phyloP scores from a whole-genome alignment of 2,113 vertebrate genomes.

The Pedionomus torquatus region DNA sequence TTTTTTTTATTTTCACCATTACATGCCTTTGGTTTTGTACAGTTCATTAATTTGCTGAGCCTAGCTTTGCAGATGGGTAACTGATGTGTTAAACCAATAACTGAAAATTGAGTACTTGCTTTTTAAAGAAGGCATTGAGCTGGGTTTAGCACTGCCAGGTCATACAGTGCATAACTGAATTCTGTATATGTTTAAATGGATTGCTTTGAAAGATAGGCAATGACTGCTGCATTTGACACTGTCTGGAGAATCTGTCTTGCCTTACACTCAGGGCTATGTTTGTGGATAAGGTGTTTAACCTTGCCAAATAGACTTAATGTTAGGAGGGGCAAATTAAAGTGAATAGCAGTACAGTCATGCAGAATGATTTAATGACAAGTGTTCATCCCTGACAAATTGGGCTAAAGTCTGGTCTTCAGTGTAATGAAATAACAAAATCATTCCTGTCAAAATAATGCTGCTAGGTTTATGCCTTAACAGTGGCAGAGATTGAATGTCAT shows the following conservation, averaged over 20 bases:
- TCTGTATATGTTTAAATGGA: not conserved
- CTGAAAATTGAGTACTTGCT: not conserved
- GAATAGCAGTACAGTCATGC: not conserved
- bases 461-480: not conserved
- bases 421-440: not conserved
- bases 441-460: not conserved
- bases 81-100: not conserved
- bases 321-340: not conserved
- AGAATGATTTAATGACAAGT: not conserved
- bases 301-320: not conserved
- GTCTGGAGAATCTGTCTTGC: not conserved
- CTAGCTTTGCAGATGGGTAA: not conserved
- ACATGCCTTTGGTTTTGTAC: not conserved
- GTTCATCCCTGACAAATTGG: not conserved
- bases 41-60: not conserved
- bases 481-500: not conserved
- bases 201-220: not conserved
- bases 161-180: not conserved
- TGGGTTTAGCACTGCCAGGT: not conserved
- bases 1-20: not conserved
- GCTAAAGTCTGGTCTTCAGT: not conserved
- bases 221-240: not conserved
- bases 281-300: not conserved
- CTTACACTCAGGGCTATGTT: not conserved
- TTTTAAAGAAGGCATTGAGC: not conserved